phyloP scores from a whole-genome alignment of 2,797 vertebrate species.

The Paramormyrops hopkinsi region DNA sequence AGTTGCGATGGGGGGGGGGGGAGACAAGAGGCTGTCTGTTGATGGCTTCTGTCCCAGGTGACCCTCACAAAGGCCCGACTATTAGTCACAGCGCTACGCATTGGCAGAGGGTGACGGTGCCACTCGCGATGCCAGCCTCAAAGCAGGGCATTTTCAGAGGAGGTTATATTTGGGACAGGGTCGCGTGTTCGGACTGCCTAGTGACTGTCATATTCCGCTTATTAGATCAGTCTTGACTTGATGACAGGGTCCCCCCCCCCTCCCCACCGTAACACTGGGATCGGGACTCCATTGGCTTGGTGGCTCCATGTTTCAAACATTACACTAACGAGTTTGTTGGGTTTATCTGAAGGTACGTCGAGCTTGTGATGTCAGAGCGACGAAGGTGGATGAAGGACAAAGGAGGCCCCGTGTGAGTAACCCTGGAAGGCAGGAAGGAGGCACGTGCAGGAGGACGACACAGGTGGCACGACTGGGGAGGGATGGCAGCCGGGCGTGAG shows the following conservation, averaged over 20 bases:
- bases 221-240: not conserved
- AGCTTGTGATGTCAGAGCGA: not conserved
- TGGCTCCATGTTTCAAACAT: not conserved
- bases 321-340: not conserved
- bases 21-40: not conserved
- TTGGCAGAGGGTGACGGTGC: not conserved
- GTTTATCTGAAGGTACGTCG: not conserved
- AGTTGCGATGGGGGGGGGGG: no score
- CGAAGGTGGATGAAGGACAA: not conserved
- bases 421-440: not conserved
- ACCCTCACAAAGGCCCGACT: not conserved
- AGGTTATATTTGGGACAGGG: constrained; percentile 1
- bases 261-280: not conserved
- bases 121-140: not conserved
- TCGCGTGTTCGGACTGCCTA: not conserved
- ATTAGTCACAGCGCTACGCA: not conserved
- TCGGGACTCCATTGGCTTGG: not conserved
- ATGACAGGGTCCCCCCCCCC: not conserved
- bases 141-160: not conserved
- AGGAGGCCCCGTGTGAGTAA: not conserved
- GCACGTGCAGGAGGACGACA: not conserved
- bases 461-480: not conserved
- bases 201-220: not conserved
- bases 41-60: not conserved
- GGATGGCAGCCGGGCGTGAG: not conserved